These are phyloP conservation scores for Puma concolor DNA, from an alignment of 2,113 vertebrate genomes.

Conservation along the genomic window DNA sequence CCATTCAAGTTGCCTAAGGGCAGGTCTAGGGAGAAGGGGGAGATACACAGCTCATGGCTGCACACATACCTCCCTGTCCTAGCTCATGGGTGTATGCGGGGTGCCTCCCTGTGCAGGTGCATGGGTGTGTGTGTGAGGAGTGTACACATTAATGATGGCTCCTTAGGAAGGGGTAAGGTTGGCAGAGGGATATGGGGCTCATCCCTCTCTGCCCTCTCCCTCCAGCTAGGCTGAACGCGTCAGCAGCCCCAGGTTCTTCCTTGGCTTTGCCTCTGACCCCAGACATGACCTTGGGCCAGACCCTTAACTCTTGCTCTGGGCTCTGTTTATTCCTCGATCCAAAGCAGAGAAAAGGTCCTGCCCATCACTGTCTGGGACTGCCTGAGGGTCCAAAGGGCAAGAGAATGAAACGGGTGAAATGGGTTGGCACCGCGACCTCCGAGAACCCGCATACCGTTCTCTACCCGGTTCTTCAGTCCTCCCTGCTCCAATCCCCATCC, in stretches of 20 bases:
- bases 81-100: neutral
- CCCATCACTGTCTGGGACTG: neutral
- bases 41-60: neutral
- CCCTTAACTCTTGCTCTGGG: constrained; percentile 41
- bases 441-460: constrained; percentile 27
- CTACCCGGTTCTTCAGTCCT: neutral
- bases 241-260: constrained; percentile 10
- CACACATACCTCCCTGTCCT: neutral
- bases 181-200: neutral
- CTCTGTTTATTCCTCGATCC: neutral
- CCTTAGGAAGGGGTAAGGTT: neutral
- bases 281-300: constrained; percentile 74
- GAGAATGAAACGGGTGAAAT: neutral
- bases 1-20: neutral
- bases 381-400: neutral
- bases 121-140: neutral
- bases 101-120: neutral
- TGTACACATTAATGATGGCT: neutral
- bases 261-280: constrained; percentile 31
- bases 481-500: constrained; percentile 43
- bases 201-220: neutral
- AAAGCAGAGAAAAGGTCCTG: neutral
- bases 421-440: neutral
- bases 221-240: neutral
- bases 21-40: neutral